Evolutionary conservation across 2,888 invertebrate species (phyloP).

Genomic region (Chelonus formosanus): DNA sequence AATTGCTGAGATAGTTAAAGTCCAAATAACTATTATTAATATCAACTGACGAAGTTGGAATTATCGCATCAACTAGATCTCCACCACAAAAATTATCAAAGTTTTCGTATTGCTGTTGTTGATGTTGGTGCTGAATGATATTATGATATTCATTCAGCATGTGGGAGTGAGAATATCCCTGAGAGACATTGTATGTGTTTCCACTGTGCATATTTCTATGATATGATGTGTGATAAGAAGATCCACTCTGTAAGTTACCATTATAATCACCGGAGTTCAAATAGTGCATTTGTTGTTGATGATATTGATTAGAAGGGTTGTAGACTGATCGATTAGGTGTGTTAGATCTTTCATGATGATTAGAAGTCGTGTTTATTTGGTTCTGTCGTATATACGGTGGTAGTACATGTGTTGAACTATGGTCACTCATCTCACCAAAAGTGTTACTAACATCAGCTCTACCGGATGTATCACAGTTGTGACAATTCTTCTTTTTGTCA

Average conservation of each 20-base stretch:
- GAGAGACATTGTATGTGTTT: constrained; percentile 55
- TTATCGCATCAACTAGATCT: constrained; percentile 63
- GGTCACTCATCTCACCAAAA: constrained; percentile 72
- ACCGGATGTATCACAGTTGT: constrained; percentile 86
- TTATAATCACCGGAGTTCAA: constrained; percentile 65
- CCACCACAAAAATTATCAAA: constrained; percentile 75
- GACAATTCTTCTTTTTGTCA: constrained; percentile 74
- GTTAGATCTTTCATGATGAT: constrained; percentile 54
- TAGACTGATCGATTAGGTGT: constrained; percentile 56
- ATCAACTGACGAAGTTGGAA: constrained; percentile 70
- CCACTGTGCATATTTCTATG: constrained; percentile 49
- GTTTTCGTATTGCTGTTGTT: constrained; percentile 68
- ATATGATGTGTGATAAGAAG: constrained; percentile 65
- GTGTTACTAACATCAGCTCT: constrained; percentile 79
- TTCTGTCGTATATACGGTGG: constrained; percentile 56
- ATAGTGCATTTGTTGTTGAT: constrained; percentile 67
- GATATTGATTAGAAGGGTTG: constrained; percentile 64
- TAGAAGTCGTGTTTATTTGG: constrained; percentile 44
- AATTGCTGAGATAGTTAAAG: constrained; percentile 91
- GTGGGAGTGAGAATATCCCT: constrained; percentile 38
- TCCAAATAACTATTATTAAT: constrained; percentile 93
- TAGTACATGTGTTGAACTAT: constrained; percentile 78
- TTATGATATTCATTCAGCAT: constrained; percentile 63
- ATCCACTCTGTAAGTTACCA: constrained; percentile 67
- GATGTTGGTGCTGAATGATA: constrained; percentile 59